These are phyloP conservation scores for Bombyx mandarina DNA, from an alignment of 1,140 invertebrate species.

Conservation along the genomic window DNA sequence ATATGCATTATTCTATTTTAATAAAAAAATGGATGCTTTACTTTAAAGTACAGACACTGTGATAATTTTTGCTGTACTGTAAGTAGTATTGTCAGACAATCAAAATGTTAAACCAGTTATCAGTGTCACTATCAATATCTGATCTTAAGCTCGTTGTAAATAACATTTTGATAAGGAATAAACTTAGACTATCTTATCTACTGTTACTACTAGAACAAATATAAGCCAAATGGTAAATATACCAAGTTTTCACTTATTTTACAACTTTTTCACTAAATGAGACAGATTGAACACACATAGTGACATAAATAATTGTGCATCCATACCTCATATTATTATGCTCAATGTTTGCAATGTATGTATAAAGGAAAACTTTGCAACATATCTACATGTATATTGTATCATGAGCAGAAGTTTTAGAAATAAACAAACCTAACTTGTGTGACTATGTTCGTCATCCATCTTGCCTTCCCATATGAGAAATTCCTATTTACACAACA, in stretches of 20 bases:
- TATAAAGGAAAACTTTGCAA: too few species aligned
- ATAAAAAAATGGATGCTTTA: conserved; percentile 24
- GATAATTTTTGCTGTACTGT: conserved; percentile 37
- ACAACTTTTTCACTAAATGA: too few species aligned
- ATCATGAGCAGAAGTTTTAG: too few species aligned
- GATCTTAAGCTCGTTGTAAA: conserved; percentile 65
- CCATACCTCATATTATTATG: too few species aligned
- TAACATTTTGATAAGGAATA: conserved; percentile 59
- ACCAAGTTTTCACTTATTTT: not conserved
- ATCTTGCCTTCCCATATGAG: too few species aligned
- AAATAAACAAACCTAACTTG: too few species aligned
- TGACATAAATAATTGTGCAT: too few species aligned
- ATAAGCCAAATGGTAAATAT: conserved; percentile 15
- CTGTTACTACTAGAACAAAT: conserved; percentile 35
- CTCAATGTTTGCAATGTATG: too few species aligned
- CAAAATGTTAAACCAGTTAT: conserved; percentile 42
- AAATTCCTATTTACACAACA: too few species aligned
- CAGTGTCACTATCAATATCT: conserved; percentile 54
- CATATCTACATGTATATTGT: too few species aligned
- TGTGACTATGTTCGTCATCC: too few species aligned
- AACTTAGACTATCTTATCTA: conserved; percentile 58
- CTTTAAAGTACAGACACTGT: conserved; percentile 35
- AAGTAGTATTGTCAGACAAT: conserved; percentile 28
- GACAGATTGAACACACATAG: too few species aligned
- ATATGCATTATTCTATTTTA: conserved; percentile 27